These are phyloP conservation scores for Drosophila fuyamai DNA, from an alignment of 1,140 invertebrate species.

Conservation along the genomic window DNA sequence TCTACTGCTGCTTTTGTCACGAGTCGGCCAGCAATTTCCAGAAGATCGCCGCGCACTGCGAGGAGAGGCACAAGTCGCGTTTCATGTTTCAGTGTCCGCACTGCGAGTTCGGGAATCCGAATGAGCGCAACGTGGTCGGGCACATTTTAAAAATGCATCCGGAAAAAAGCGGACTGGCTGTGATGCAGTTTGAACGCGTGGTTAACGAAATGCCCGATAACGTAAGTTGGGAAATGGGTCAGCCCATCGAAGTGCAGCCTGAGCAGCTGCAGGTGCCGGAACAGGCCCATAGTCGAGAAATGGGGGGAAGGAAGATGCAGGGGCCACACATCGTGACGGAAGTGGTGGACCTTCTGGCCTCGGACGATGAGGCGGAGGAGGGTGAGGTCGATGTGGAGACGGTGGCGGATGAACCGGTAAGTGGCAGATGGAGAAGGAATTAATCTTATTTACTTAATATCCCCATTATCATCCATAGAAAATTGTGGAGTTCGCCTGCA, in stretches of 20 bases:
- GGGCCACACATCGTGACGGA: not conserved
- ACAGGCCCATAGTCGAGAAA: too few species aligned
- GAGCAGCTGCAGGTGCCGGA: not conserved
- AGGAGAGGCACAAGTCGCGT: constrained; percentile 4
- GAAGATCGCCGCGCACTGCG: constrained; percentile 36
- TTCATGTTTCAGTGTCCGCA: constrained; percentile 44
- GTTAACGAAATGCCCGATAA: constrained; percentile 32
- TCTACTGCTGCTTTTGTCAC: constrained; percentile 46
- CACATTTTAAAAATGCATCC: constrained; percentile 31
- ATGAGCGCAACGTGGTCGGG: constrained; percentile 11
- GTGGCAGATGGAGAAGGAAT: not conserved
- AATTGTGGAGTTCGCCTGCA: constrained; percentile 47
- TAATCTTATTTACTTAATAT: not conserved
- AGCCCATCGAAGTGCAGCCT: not conserved
- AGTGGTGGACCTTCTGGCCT: constrained; percentile 54
- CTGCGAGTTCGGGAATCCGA: not conserved
- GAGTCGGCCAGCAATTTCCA: not conserved
- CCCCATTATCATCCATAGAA: constrained; percentile 2
- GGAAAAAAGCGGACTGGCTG: not conserved
- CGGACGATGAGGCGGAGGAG: constrained; percentile 47
- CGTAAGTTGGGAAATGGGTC: constrained; percentile 26
- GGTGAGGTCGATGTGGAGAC: not conserved
- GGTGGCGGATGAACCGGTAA: constrained; percentile 11
- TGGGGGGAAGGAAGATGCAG: not conserved
- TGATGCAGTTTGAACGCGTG: constrained; percentile 44